phyloP scores from a whole-genome alignment of 2,797 vertebrate genomes.

The Notolabrus celidotus region DNA sequence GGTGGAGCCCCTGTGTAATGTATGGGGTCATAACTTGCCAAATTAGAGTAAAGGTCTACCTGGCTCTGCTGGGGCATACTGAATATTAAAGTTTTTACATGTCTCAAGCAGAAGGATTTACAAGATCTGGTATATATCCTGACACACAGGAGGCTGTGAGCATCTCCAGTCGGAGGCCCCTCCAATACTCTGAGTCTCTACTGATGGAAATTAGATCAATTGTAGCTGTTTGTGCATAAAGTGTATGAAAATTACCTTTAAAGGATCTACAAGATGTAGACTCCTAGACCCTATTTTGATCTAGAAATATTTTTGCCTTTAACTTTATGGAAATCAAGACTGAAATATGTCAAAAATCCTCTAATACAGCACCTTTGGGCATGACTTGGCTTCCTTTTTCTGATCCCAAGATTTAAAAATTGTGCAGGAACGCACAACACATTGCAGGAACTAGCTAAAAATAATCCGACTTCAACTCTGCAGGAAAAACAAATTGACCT shows the following conservation, averaged over 20 bases:
- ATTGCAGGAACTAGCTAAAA: too few relatives aligned
- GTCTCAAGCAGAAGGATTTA: constrained; percentile 24
- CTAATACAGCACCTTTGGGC: too few relatives aligned
- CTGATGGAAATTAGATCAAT: not conserved
- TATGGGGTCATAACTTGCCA: not conserved
- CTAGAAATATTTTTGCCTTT: not conserved
- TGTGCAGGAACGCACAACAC: too few relatives aligned
- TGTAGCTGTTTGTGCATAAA: constrained; percentile 12
- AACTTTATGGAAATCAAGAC: not conserved
- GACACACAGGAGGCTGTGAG: constrained; percentile 13
- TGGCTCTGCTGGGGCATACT: not conserved
- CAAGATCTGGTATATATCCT: not conserved
- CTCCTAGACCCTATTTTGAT: not conserved
- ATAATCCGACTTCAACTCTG: not conserved
- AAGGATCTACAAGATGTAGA: constrained; percentile 4
- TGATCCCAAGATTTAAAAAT: too few relatives aligned
- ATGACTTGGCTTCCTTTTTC: not conserved
- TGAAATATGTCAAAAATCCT: not conserved
- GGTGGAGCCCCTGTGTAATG: not conserved
- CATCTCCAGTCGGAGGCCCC: not conserved
- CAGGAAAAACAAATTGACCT: not conserved
- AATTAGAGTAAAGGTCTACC: not conserved
- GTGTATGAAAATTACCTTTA: not conserved
- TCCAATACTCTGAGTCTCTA: not conserved
- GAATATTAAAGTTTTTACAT: constrained; percentile 31